Evolutionary conservation across 2,113 vertebrate genomes (phyloP).

Genomic region (Naja naja): DNA sequence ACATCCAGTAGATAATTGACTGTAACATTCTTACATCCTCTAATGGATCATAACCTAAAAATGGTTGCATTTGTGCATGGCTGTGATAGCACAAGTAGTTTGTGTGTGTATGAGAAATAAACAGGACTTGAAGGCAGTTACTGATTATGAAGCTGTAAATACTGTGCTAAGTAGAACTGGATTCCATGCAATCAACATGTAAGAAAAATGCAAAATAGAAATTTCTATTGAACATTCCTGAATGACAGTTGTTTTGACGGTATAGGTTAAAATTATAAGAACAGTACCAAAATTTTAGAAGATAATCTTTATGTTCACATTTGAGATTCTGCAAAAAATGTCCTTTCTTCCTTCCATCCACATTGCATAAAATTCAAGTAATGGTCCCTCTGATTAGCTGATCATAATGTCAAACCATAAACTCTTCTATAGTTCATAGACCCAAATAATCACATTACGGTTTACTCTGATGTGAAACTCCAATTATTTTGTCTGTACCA

Average conservation of each 20-base stretch:
- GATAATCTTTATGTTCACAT: neutral
- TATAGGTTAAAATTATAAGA: neutral
- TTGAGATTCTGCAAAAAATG: neutral
- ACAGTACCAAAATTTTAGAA: neutral
- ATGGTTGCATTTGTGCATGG: neutral
- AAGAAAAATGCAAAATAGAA: neutral
- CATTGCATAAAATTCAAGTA: neutral
- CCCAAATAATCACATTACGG: neutral
- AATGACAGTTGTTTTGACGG: neutral
- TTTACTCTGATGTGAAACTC: neutral
- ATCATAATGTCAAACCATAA: neutral
- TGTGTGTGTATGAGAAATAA: neutral
- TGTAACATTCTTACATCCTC: neutral
- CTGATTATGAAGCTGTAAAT: neutral
- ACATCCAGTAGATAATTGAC: neutral
- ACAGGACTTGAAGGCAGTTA: neutral
- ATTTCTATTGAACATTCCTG: neutral
- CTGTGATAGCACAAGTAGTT: neutral
- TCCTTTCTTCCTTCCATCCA: neutral
- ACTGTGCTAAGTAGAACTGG: neutral
- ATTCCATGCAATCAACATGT: neutral
- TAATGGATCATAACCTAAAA: neutral
- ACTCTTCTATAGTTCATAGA: neutral
- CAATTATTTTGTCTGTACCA: neutral
- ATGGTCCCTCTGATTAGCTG: neutral